These are phyloP conservation scores for Drosophila nr. perissopoda DNA, from an alignment of 2,888 invertebrate genomes.

Conservation along the genomic window DNA sequence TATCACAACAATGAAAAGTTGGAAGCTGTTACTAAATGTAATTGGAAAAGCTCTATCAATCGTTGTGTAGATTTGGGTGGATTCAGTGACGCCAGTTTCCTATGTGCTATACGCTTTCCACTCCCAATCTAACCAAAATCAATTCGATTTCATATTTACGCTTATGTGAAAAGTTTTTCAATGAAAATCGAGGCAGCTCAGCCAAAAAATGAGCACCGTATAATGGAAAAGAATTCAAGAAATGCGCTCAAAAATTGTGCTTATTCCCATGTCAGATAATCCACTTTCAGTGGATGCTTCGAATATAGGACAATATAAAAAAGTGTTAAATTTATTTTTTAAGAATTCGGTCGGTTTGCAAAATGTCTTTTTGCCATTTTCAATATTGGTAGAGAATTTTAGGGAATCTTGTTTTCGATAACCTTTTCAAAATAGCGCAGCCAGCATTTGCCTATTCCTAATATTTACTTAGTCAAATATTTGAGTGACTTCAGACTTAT, in stretches of 20 bases:
- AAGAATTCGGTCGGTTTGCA: not conserved
- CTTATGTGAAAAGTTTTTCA: slow-evolving; percentile 77
- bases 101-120: not conserved
- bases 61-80: slow-evolving; percentile 25
- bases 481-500: not conserved
- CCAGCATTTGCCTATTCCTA: not conserved
- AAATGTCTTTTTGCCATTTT: not conserved
- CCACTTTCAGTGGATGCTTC: not conserved
- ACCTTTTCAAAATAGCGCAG: not conserved
- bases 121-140: slow-evolving; percentile 60
- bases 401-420: not conserved
- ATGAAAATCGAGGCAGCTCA: slow-evolving; percentile 55
- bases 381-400: not conserved
- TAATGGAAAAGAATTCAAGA: slow-evolving; percentile 29
- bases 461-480: not conserved
- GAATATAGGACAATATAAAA: not conserved
- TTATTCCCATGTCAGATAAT: not conserved
- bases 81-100: slow-evolving; percentile 1
- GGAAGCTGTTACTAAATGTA: slow-evolving; percentile 32
- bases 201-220: slow-evolving; percentile 8
- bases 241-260: slow-evolving; percentile 2
- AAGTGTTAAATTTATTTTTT: not conserved
- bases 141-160: slow-evolving; percentile 74
- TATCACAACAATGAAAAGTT: slow-evolving; percentile 19
- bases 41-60: slow-evolving; percentile 52